phyloP scores from a whole-genome alignment of 2,113 vertebrate genomes.

The Callithrix jacchus region DNA sequence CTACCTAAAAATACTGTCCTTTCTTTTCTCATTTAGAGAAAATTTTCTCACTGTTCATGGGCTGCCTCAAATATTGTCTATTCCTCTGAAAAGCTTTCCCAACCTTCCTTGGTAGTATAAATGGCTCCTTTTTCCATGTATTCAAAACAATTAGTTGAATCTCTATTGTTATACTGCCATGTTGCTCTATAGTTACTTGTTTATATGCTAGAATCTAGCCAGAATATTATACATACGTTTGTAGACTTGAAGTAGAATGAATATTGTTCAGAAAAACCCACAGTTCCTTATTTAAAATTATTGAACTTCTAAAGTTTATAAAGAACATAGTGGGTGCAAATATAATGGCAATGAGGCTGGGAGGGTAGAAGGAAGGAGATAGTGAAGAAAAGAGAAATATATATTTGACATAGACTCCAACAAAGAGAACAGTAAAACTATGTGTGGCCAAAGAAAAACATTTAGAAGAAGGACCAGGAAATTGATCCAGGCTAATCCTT shows the following conservation, averaged over 20 bases:
- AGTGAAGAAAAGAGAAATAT: neutral
- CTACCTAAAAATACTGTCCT: neutral
- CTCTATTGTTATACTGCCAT: neutral
- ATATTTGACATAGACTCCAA: neutral
- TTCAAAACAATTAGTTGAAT: neutral
- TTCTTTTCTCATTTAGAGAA: neutral
- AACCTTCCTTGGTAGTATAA: neutral
- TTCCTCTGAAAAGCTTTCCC: neutral
- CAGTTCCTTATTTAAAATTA: neutral
- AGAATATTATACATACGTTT: slow-evolving; percentile 31
- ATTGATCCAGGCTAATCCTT: too few species aligned
- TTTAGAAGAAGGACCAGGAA: neutral
- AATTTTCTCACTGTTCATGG: neutral
- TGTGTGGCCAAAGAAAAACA: neutral
- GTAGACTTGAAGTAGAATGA: neutral
- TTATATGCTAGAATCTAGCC: neutral
- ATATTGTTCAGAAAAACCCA: neutral
- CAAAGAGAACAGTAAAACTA: neutral
- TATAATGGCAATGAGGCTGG: neutral
- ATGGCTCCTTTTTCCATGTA: neutral
- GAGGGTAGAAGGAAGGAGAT: neutral
- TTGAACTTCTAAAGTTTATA: neutral
- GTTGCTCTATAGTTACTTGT: slow-evolving; percentile 46
- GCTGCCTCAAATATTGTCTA: neutral
- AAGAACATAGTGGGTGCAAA: neutral